Conservation (phyloP, 2,888 invertebrate species). For the Caenorhabditis drosophilae region DNA sequence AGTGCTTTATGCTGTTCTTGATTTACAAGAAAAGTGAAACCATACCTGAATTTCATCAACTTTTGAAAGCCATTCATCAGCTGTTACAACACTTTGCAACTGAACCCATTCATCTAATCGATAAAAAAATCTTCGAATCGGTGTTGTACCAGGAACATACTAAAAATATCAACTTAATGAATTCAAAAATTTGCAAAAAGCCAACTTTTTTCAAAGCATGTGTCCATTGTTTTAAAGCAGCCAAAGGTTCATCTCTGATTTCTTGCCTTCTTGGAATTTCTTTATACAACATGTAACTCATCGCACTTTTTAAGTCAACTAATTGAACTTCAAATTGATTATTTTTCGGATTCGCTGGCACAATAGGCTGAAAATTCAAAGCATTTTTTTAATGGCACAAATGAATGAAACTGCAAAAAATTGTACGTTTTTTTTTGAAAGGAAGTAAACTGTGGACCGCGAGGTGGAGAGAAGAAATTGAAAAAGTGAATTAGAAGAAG, state of each 20-base stretch:
- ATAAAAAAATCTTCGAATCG: slow-evolving; percentile 77
- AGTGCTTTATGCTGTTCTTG: background rate
- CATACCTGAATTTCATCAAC: slow-evolving; percentile 69
- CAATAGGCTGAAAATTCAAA: slow-evolving; percentile 25
- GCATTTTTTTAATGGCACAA: background rate
- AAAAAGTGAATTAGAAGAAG: background rate
- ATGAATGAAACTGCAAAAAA: too few relatives aligned
- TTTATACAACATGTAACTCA: slow-evolving; percentile 79
- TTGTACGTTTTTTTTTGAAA: too few relatives aligned
- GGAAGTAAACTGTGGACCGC: background rate
- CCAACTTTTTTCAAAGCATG: slow-evolving; percentile 77
- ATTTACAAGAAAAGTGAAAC: slow-evolving; percentile 1
- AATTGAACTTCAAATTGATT: slow-evolving; percentile 76
- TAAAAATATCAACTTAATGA: too few relatives aligned
- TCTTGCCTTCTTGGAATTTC: slow-evolving; percentile 80
- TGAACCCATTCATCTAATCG: slow-evolving; percentile 75
- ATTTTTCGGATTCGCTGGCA: slow-evolving; percentile 17
- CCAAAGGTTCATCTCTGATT: slow-evolving; percentile 79
- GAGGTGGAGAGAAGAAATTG: background rate
- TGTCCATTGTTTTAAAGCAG: slow-evolving; percentile 80
- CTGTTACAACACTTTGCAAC: slow-evolving; percentile 67
- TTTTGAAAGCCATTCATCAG: slow-evolving; percentile 70
- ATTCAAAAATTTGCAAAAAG: too few relatives aligned
- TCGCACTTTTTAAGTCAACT: slow-evolving; percentile 84
- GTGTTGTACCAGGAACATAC: slow-evolving; percentile 82